Base-by-base conservation (phyloP, 2,888 invertebrate genomes). In the Rutpela maculata region DNA sequence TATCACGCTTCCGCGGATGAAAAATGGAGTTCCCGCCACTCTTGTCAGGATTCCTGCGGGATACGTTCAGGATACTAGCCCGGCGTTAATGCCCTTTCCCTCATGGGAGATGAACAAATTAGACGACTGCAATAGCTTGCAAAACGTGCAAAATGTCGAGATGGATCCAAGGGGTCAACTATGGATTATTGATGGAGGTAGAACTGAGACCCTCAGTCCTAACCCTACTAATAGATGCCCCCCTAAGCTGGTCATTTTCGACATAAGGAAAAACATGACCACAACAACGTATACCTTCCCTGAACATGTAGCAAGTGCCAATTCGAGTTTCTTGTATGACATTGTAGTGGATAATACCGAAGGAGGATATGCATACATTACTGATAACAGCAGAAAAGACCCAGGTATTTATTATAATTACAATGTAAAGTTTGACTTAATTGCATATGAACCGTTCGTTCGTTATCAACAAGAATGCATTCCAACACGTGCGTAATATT, bases 121-220 rank as follows among this genome's bases (percentile, higher is more conserved):
- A 63, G 94, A 93, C 0, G 92, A 95, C 85, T 95, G 95, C 88
- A 88, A 90, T 17, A 92, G 94, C 0, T 90, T 96, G 77, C 95
- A 95, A 87, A 94, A 93, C 85, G 95, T 95, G 26, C 95, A 95
- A 88, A 94, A 94, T 83, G 90, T 95, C 81, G 95, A 95, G 86
- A 93, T 95, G 65, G 95, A 95, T 88, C 71, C 83, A 0, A 91
- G 91, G 78, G 95, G 95, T 4, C 89, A 93, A 12, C 92, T 95
- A 91, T 94, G 94, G 92, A 92, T 93, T 43, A 91, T 94, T 67
- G 95, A 95, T 81, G 93, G 93, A 68, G 95, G 95, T 0, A 91
- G 94, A 76, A 91, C 93, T 0, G 92, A 92, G 11, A 94, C 93
- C 0, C 90, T 94, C 79, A 91, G 92, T 76, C 82, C 81, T 77